Percentiles rank a stretch among this genome's conserved stretches.
Evolutionary conservation across 1,140 invertebrate genomes (phyloP).

Genomic region (Papilio dardanus): DNA sequence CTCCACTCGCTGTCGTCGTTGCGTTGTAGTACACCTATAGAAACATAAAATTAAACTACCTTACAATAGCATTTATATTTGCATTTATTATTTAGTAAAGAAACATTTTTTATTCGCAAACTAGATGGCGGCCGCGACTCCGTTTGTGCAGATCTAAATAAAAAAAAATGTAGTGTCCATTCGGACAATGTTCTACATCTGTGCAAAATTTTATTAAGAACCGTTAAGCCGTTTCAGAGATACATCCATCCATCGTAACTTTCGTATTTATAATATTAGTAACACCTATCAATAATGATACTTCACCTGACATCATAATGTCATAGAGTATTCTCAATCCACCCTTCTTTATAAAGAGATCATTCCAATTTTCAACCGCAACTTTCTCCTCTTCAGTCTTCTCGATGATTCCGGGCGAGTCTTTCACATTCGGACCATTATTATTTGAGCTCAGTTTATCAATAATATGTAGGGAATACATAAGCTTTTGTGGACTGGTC

Average conservation of each 20-base stretch:
- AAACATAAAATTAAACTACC: neutral
- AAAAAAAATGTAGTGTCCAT: no score
- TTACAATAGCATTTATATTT: no score
- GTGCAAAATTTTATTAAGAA: no score
- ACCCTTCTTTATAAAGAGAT: conserved; percentile 92
- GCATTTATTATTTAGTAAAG: no score
- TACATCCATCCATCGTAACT: no score
- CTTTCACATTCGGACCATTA: conserved; percentile 57
- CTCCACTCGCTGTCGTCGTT: conserved; percentile 94
- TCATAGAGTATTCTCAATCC: conserved; percentile 94
- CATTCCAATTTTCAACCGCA: conserved; percentile 85
- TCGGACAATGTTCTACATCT: no score
- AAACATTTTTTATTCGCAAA: no score
- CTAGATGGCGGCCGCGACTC: no score
- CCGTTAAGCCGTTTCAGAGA: no score
- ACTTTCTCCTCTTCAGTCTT: conserved; percentile 77
- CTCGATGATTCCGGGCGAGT: conserved; percentile 52
- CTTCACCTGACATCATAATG: conserved; percentile 93
- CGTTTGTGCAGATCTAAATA: no score
- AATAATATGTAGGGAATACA: conserved; percentile 97
- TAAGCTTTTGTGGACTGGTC: conserved; percentile 94
- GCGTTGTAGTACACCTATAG: conserved; percentile 85
- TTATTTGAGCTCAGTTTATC: conserved; percentile 84
- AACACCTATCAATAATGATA: conserved; percentile 36
- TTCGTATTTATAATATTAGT: no score